These are phyloP conservation scores for Neolamprologus longior DNA, from an alignment of 2,113 vertebrate species.

Conservation along the genomic window DNA sequence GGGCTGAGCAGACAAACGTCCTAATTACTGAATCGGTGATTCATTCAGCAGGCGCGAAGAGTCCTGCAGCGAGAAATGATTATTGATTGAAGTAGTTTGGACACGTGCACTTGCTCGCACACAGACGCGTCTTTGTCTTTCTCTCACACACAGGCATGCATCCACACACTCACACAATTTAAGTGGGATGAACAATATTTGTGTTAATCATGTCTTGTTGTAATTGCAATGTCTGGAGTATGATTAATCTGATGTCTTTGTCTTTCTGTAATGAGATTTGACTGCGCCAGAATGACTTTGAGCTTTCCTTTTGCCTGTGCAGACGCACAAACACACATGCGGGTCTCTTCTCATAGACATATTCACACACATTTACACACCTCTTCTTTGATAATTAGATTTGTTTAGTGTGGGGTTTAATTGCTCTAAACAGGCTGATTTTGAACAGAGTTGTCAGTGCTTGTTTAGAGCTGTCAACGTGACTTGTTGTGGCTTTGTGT, in stretches of 20 bases:
- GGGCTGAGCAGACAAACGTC: conserved; percentile 37
- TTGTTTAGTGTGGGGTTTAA: conserved; percentile 38
- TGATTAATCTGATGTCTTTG: conserved; percentile 69
- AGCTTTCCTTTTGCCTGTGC: conserved; percentile 17
- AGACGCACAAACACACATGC: background rate
- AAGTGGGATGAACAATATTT: conserved; percentile 55
- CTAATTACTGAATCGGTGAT: conserved; percentile 57
- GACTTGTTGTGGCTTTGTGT: conserved; percentile 1
- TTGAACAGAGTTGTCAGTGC: conserved; percentile 37
- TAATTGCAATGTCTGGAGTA: conserved; percentile 65
- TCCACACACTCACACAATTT: conserved; percentile 11
- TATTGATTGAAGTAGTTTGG: conserved; percentile 63
- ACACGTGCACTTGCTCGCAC: conserved; percentile 30
- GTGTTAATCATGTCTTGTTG: conserved; percentile 64
- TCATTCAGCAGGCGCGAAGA: conserved; percentile 39
- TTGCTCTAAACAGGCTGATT: conserved; percentile 40
- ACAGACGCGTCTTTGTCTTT: conserved; percentile 23
- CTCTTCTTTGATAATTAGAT: conserved; percentile 52
- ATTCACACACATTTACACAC: background rate
- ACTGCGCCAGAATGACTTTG: conserved; percentile 47
- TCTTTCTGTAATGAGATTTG: conserved; percentile 66
- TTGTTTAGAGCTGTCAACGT: conserved; percentile 14
- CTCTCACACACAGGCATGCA: background rate
- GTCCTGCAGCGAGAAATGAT: conserved; percentile 52
- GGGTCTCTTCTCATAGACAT: background rate